These are phyloP conservation scores for Luehdorfia chinensis DNA, from an alignment of 1,140 invertebrate species.

Conservation along the genomic window DNA sequence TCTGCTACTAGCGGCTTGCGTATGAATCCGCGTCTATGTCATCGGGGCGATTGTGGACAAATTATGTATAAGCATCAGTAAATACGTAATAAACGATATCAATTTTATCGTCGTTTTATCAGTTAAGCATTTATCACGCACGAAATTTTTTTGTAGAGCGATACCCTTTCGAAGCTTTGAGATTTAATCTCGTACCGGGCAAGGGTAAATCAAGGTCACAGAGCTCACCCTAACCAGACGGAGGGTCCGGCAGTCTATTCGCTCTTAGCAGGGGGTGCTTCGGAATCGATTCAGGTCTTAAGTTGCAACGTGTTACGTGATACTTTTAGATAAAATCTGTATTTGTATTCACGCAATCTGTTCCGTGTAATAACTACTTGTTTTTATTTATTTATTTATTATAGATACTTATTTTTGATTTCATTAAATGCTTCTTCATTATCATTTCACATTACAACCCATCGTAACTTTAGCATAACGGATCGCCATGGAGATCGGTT, in stretches of 20 bases:
- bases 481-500: no score
- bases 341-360: background rate
- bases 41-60: no score
- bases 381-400: background rate
- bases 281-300: constrained; percentile 39
- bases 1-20: constrained; percentile 20
- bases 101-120: background rate
- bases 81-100: background rate
- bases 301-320: constrained; percentile 4
- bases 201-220: constrained; percentile 59
- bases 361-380: background rate
- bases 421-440: background rate
- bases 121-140: background rate
- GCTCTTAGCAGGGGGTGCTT: constrained; percentile 20
- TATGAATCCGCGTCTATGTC: no score
- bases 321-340: background rate
- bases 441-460: background rate
- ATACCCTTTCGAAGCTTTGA: no score
- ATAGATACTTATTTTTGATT: background rate
- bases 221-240: constrained; percentile 55
- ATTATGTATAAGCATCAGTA: background rate
- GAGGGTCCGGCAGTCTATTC: constrained; percentile 44
- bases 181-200: constrained; percentile 19
- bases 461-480: background rate
- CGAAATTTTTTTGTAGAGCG: background rate